A percentile compares a stretch with the other conserved stretches of the same genome.
Conservation (phyloP, 2,888 invertebrate species). For the Agrotis segetum region DNA sequence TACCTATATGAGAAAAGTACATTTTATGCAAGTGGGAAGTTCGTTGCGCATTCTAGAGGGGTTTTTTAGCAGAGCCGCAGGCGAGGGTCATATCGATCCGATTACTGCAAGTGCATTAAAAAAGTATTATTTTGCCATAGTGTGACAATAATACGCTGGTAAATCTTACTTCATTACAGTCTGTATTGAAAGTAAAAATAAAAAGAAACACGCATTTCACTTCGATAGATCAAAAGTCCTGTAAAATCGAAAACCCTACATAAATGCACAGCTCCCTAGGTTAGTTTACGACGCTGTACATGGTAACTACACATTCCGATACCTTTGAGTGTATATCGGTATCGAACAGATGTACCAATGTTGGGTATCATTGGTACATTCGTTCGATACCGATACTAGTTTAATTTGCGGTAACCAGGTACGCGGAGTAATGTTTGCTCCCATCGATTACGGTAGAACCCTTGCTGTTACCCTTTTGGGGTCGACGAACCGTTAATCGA, state of each 20-base stretch:
- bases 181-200: not conserved
- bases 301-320: not conserved
- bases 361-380: not conserved
- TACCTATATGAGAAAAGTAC: no score
- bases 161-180: not conserved
- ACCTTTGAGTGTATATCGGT: not conserved
- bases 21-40: no score
- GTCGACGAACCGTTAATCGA: conserved; percentile 46
- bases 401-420: conserved; percentile 35
- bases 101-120: no score
- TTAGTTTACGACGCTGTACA: conserved; percentile 10
- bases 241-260: conserved; percentile 3
- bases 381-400: conserved; percentile 24
- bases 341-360: no score
- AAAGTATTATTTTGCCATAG: not conserved
- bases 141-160: not conserved
- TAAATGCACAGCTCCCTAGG: not conserved
- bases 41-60: no score
- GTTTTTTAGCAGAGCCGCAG: no score
- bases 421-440: conserved; percentile 33
- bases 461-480: conserved; percentile 47
- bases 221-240: not conserved
- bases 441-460: conserved; percentile 47
- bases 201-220: not conserved
- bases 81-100: no score